These are phyloP conservation scores for Dusona sp. DNA, from an alignment of 2,888 invertebrate genomes.

Conservation along the genomic window DNA sequence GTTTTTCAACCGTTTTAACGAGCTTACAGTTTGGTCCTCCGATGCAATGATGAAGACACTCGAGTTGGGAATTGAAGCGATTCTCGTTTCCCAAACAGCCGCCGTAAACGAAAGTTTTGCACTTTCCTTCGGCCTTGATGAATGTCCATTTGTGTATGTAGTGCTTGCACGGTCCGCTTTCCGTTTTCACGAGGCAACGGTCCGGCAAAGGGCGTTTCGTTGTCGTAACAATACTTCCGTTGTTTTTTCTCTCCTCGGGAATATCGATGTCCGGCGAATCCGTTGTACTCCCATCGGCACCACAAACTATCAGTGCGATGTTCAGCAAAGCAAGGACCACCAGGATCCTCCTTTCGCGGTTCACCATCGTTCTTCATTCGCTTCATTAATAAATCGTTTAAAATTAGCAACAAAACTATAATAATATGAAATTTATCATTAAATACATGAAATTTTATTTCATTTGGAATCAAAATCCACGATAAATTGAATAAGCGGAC, in stretches of 20 bases:
- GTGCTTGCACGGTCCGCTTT: slow-evolving; percentile 87
- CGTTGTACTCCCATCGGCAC: slow-evolving; percentile 72
- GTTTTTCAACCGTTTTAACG: neutral
- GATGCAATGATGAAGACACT: slow-evolving; percentile 88
- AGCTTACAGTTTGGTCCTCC: slow-evolving; percentile 85
- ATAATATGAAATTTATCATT: too few relatives aligned
- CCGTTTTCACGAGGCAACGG: slow-evolving; percentile 85
- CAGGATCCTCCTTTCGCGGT: slow-evolving; percentile 77
- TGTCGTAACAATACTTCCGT: slow-evolving; percentile 71
- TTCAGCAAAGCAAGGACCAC: slow-evolving; percentile 78
- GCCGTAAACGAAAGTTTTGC: slow-evolving; percentile 89
- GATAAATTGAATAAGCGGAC: too few relatives aligned
- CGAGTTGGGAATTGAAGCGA: slow-evolving; percentile 88
- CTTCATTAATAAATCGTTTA: slow-evolving; percentile 64
- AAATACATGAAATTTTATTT: too few relatives aligned
- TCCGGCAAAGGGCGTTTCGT: slow-evolving; percentile 79
- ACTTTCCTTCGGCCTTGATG: slow-evolving; percentile 86
- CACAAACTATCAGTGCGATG: slow-evolving; percentile 68
- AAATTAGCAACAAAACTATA: neutral
- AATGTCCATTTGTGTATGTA: slow-evolving; percentile 90
- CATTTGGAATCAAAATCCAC: too few relatives aligned
- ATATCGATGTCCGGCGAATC: slow-evolving; percentile 75
- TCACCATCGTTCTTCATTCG: slow-evolving; percentile 81
- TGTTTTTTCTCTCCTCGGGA: slow-evolving; percentile 71
- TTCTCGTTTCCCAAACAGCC: slow-evolving; percentile 90